Evolutionary conservation across 2,888 invertebrate species (phyloP).

Genomic region (Lysandra coridon): DNA sequence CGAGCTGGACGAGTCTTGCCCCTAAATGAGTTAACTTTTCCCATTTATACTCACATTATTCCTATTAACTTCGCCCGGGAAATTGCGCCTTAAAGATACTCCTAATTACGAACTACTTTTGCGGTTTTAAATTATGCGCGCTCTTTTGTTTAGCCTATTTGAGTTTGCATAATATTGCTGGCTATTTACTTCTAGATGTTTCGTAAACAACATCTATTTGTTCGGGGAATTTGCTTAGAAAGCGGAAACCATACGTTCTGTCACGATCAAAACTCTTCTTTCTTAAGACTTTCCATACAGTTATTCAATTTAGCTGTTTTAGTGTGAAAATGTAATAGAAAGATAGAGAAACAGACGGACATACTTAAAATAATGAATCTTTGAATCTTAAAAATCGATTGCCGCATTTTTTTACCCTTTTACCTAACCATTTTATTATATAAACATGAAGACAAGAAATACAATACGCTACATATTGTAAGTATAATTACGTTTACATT

Average conservation of each 20-base stretch:
- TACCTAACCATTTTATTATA: neutral
- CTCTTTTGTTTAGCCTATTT: neutral
- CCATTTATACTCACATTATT: slow-evolving; percentile 74
- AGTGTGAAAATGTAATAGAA: too few relatives aligned
- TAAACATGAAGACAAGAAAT: neutral
- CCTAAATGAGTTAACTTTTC: slow-evolving; percentile 73
- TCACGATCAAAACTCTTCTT: neutral
- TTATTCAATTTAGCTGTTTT: too few relatives aligned
- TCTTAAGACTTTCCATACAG: neutral
- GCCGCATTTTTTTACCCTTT: neutral
- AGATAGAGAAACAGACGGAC: too few relatives aligned
- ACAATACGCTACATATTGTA: neutral
- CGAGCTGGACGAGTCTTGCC: slow-evolving; percentile 44
- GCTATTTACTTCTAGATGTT: neutral
- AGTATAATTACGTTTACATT: slow-evolving; percentile 1
- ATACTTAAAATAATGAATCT: too few relatives aligned
- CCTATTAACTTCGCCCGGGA: slow-evolving; percentile 68
- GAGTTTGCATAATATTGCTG: neutral
- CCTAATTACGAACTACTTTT: slow-evolving; percentile 40
- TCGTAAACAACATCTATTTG: neutral
- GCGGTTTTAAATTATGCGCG: slow-evolving; percentile 34
- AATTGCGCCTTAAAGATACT: slow-evolving; percentile 63
- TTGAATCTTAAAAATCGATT: too few relatives aligned
- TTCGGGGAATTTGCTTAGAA: neutral
- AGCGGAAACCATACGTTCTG: neutral